A percentile compares a stretch with the other conserved stretches of the same genome.
Evolutionary conservation across 2,888 invertebrate genomes (phyloP).

Genomic region (Metacarcinus magister): DNA sequence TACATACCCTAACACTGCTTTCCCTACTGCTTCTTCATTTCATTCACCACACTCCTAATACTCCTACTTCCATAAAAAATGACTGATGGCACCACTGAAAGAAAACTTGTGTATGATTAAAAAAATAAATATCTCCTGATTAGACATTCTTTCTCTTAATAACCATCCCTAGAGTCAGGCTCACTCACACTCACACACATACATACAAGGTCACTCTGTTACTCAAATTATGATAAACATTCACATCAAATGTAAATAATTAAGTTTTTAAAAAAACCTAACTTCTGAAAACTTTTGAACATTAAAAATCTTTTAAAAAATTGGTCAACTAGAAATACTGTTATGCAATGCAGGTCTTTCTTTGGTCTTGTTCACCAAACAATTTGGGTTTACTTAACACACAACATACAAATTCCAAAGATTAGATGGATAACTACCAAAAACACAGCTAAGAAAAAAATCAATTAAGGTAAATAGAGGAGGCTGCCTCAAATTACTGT

Average conservation of each 20-base stretch:
- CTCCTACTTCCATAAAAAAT: too few relatives aligned
- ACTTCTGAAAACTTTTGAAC: too few relatives aligned
- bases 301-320: not conserved
- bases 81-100: too few relatives aligned
- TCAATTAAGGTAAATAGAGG: not conserved
- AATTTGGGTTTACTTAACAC: too few relatives aligned
- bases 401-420: too few relatives aligned
- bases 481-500: not conserved
- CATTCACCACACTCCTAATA: too few relatives aligned
- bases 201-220: not conserved
- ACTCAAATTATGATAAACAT: not conserved
- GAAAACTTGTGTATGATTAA: too few relatives aligned
- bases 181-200: not conserved
- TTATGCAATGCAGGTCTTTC: not conserved
- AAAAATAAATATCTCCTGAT: too few relatives aligned
- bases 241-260: not conserved
- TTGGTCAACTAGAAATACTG: not conserved
- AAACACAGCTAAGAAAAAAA: not conserved
- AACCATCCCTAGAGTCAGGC: not conserved
- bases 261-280: not conserved
- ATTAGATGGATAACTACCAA: not conserved
- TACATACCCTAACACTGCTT: too few relatives aligned
- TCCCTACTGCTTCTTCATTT: too few relatives aligned
- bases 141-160: not conserved
- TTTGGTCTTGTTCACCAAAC: not conserved